These are phyloP conservation scores for Mastigias papua DNA, from an alignment of 30 jellyfish, hydroid and myxozoan species.

Conservation along the genomic window DNA sequence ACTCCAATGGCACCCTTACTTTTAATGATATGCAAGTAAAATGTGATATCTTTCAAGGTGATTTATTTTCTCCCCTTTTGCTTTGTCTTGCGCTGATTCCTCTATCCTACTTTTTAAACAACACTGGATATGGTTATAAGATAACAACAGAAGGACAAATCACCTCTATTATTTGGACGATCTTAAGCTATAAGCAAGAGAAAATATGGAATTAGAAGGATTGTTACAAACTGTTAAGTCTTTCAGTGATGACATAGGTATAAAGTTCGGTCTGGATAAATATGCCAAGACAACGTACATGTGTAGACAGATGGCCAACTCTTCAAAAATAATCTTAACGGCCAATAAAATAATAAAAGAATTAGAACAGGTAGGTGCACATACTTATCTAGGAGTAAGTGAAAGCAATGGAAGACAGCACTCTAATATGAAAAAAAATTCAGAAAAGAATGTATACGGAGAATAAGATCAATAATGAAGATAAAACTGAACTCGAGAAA, in stretches of 20 bases:
- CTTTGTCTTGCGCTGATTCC: slow-evolving; percentile 32
- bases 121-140: slow-evolving; percentile 37
- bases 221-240: slow-evolving; percentile 30
- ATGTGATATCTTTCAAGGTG: slow-evolving; percentile 52
- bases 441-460: slow-evolving; percentile 25
- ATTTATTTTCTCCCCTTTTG: slow-evolving; percentile 52
- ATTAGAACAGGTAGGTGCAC: slow-evolving; percentile 32
- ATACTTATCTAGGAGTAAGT: slow-evolving; percentile 33
- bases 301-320: background rate
- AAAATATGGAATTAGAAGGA: slow-evolving; percentile 26
- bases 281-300: slow-evolving; percentile 45
- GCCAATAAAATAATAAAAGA: slow-evolving; percentile 5
- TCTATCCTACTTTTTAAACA: background rate
- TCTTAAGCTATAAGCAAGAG: slow-evolving; percentile 32
- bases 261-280: slow-evolving; percentile 49
- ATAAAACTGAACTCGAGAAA: slow-evolving; percentile 15
- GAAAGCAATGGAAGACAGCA: slow-evolving; percentile 46
- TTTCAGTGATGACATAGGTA: slow-evolving; percentile 52
- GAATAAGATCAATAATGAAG: slow-evolving; percentile 20
- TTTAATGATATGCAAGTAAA: slow-evolving; percentile 4
- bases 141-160: background rate
- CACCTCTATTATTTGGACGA: slow-evolving; percentile 62
- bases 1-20: slow-evolving; percentile 2
- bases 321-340: background rate
- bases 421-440: slow-evolving; percentile 36